phyloP scores from a whole-genome alignment of 2,797 vertebrate species.

The Carduelis carduelis region DNA sequence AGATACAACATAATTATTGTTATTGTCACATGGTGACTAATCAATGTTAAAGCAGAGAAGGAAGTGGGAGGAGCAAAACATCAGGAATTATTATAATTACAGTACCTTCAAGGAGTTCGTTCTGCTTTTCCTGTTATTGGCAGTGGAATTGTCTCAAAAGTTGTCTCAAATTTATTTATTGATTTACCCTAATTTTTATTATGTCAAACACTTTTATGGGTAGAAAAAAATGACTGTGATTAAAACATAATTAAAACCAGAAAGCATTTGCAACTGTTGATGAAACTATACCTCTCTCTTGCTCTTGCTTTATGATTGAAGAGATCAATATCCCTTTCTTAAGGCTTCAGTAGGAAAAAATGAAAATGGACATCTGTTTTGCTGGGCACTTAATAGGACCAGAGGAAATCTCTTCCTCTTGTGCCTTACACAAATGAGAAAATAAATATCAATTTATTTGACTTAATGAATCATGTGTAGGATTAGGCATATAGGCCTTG shows the following conservation, averaged over 20 bases:
- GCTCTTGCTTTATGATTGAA: neutral
- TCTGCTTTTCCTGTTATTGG: neutral
- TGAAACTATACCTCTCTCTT: neutral
- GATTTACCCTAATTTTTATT: neutral
- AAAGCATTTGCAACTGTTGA: neutral
- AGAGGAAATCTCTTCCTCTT: neutral
- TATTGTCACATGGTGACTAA: neutral
- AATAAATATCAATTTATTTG: neutral
- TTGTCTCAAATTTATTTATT: neutral
- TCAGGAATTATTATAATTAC: neutral
- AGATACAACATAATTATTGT: neutral
- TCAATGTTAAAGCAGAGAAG: neutral
- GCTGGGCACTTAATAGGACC: neutral
- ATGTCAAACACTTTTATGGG: neutral
- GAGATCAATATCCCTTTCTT: neutral
- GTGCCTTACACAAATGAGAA: neutral
- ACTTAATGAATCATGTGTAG: neutral
- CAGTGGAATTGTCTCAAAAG: neutral
- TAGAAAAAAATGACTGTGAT: neutral
- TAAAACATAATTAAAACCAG: neutral
- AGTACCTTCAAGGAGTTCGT: neutral
- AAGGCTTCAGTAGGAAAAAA: neutral
- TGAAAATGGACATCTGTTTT: neutral
- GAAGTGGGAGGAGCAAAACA: conserved; percentile 14
- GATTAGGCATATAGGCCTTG: neutral